phyloP scores from a whole-genome alignment of 1,140 invertebrate genomes.

The Drosophila littoralis region DNA sequence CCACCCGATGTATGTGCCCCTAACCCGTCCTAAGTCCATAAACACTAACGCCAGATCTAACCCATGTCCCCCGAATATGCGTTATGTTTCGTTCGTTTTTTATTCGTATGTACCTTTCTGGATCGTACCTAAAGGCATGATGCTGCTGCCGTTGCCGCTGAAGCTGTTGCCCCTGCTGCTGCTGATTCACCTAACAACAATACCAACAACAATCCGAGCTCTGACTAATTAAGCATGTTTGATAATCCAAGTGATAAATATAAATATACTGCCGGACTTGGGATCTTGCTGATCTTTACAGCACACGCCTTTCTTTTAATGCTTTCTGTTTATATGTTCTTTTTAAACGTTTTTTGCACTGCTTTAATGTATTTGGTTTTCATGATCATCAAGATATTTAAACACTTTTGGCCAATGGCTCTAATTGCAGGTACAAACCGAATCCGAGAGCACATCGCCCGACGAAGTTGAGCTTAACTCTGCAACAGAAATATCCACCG shows the following conservation, averaged over 20 bases:
- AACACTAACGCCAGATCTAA: conserved; percentile 48
- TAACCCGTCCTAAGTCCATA: conserved; percentile 1
- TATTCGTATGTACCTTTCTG: conserved; percentile 74
- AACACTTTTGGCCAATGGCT: conserved; percentile 18
- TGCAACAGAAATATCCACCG: conserved; percentile 95
- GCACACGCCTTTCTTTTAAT: conserved; percentile 24
- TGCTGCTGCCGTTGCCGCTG: conserved; percentile 7
- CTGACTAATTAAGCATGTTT: conserved; percentile 72
- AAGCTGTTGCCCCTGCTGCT: conserved; percentile 17
- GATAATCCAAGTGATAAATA: conserved; percentile 1
- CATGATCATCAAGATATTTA: conserved; percentile 6
- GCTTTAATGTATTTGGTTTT: conserved; percentile 16
- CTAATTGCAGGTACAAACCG: conserved; percentile 86
- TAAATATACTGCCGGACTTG: conserved; percentile 1
- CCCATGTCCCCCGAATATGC: conserved; percentile 24
- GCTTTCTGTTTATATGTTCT: conserved; percentile 54
- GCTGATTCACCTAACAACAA: conserved; percentile 61
- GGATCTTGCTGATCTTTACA: conserved; percentile 39
- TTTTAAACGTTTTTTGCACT: conserved; percentile 10
- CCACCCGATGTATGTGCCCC: conserved; percentile 1
- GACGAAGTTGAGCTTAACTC: conserved; percentile 91
- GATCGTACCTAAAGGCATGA: conserved; percentile 84
- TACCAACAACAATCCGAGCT: conserved; percentile 27
- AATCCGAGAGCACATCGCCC: conserved; percentile 89
- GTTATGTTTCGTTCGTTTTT: conserved; percentile 52